Conservation (phyloP, 2,113 vertebrate genomes). For the Riparia riparia region DNA sequence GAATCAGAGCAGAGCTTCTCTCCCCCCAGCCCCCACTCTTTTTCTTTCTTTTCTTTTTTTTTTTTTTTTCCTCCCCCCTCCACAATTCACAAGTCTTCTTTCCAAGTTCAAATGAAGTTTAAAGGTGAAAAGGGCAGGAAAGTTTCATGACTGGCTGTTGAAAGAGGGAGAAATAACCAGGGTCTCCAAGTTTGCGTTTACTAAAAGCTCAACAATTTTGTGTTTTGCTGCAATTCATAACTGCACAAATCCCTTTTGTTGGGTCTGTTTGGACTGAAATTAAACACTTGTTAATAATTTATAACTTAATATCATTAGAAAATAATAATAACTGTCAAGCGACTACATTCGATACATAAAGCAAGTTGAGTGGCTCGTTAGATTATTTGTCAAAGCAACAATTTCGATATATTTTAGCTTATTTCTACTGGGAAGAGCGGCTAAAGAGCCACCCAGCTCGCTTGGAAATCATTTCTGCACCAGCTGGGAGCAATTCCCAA, state of each 20-base stretch:
- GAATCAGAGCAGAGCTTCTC: slow-evolving; percentile 79
- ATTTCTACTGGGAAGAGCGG: slow-evolving; percentile 25
- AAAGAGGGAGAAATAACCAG: slow-evolving; percentile 79
- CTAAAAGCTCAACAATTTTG: slow-evolving; percentile 72
- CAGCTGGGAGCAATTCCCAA: slow-evolving; percentile 61
- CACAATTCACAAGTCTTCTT: slow-evolving; percentile 81
- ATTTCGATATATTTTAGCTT: slow-evolving; percentile 43
- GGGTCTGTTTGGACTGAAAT: slow-evolving; percentile 79
- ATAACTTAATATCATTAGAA: slow-evolving; percentile 76
- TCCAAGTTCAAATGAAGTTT: slow-evolving; percentile 87
- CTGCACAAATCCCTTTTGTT: slow-evolving; percentile 62
- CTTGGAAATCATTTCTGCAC: slow-evolving; percentile 26
- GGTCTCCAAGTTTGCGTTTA: slow-evolving; percentile 73
- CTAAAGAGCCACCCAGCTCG: slow-evolving; percentile 49
- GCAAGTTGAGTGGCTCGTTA: slow-evolving; percentile 69
- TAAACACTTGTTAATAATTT: slow-evolving; percentile 80
- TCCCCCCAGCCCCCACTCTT: slow-evolving; percentile 36
- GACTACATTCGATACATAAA: slow-evolving; percentile 49
- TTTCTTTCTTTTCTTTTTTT: not conserved
- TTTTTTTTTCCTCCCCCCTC: not conserved
- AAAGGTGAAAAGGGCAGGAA: slow-evolving; percentile 88
- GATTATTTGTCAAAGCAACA: slow-evolving; percentile 60
- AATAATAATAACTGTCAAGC: slow-evolving; percentile 76
- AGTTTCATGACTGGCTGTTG: slow-evolving; percentile 84
- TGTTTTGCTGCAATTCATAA: slow-evolving; percentile 75